Conservation (phyloP, 2,888 invertebrate species). For the Lasioglossum vierecki region DNA sequence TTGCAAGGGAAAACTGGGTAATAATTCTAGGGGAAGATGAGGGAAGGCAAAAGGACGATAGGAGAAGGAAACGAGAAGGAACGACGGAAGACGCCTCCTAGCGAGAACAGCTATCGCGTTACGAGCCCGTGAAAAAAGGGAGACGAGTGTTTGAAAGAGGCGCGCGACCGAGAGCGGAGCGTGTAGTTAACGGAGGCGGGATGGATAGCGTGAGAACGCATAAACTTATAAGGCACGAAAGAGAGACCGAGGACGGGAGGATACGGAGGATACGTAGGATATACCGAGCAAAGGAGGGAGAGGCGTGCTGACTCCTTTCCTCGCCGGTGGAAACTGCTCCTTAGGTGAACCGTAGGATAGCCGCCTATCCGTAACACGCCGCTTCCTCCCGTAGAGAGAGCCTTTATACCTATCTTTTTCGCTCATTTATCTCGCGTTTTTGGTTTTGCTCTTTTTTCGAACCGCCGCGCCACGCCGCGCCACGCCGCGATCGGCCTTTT, state of each 20-base stretch:
- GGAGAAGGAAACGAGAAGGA: background rate
- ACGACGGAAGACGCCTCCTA: background rate
- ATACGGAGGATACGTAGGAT: slow-evolving; percentile 1
- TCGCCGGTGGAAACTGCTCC: slow-evolving; percentile 62
- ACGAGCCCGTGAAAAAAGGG: slow-evolving; percentile 1
- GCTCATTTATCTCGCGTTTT: slow-evolving; percentile 49
- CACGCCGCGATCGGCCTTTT: background rate
- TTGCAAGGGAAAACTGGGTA: background rate
- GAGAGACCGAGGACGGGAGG: slow-evolving; percentile 58
- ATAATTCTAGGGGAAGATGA: background rate
- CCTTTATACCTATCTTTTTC: slow-evolving; percentile 47
- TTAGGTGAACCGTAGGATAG: slow-evolving; percentile 51
- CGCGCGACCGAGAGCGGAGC: slow-evolving; percentile 43
- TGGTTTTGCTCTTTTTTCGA: background rate
- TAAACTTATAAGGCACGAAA: slow-evolving; percentile 69
- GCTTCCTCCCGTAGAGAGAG: slow-evolving; percentile 52
- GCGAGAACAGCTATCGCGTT: slow-evolving; percentile 1
- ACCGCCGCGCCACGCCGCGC: background rate
- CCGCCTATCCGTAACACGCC: slow-evolving; percentile 63
- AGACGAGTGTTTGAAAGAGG: slow-evolving; percentile 32
- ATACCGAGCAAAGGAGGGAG: background rate
- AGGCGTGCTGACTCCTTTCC: slow-evolving; percentile 64
- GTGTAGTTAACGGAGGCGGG: slow-evolving; percentile 58
- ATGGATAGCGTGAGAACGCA: slow-evolving; percentile 80
- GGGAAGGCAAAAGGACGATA: background rate